Percentiles rank a stretch among this genome's conserved stretches.
Conservation (phyloP, 2,797 vertebrate genomes). For the Poecile montanus region DNA sequence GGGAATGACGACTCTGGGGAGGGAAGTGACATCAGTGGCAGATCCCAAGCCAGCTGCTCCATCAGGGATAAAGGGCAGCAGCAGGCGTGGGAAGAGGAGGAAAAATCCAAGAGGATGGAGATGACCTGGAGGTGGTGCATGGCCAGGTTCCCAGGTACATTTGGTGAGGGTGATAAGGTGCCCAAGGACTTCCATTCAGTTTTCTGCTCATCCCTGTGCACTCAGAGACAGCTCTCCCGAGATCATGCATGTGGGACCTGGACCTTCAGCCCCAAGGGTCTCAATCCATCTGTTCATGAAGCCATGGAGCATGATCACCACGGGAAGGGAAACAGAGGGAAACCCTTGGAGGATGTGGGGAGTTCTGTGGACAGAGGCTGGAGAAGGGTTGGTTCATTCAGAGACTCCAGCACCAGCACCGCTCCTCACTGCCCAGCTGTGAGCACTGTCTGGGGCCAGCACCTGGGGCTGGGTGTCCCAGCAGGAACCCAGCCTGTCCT, state of each 20-base stretch:
- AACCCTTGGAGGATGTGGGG: neutral
- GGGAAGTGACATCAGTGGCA: neutral
- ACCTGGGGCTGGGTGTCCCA: neutral
- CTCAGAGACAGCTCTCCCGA: neutral
- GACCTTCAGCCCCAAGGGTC: neutral
- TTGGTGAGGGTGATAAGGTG: neutral
- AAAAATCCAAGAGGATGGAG: neutral
- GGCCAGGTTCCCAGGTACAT: neutral
- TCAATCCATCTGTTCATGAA: neutral
- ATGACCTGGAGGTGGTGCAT: neutral
- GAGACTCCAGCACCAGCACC: neutral
- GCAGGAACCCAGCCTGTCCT: neutral
- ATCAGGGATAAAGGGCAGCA: neutral
- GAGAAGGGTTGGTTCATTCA: neutral
- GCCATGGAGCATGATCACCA: neutral
- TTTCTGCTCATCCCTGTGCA: neutral
- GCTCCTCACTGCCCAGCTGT: rapidly evolving
- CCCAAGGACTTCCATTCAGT: neutral
- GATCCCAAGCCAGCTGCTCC: neutral
- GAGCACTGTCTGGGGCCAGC: neutral
- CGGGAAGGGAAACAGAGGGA: neutral
- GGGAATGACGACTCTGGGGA: constrained; percentile 81
- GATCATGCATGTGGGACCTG: neutral
- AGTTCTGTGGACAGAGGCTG: neutral
- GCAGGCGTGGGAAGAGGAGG: neutral